Evolutionary conservation across 2,797 vertebrate genomes (phyloP).

Genomic region (Gymnoscopelus braueri): DNA sequence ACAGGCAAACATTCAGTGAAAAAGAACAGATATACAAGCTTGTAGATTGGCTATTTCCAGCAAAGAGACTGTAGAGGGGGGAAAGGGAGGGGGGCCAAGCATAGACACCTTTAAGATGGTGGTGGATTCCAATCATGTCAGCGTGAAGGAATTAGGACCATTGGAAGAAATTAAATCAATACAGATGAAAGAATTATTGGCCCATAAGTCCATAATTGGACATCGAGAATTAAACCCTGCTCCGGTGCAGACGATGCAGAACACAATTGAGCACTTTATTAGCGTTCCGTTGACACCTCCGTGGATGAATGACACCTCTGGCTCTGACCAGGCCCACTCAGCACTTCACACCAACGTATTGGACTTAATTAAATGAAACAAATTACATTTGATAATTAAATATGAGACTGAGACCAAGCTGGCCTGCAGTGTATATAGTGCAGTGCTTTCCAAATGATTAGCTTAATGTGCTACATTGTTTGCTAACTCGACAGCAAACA

Average conservation of each 20-base stretch:
- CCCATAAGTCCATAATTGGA: constrained; percentile 23
- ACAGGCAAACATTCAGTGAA: no score
- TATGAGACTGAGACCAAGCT: constrained; percentile 13
- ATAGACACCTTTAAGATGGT: no score
- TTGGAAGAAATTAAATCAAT: constrained; percentile 44
- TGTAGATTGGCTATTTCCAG: no score
- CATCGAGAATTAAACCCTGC: constrained; percentile 56
- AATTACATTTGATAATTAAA: constrained; percentile 45
- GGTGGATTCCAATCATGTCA: not conserved
- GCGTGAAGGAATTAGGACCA: constrained; percentile 49
- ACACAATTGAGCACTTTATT: constrained; percentile 55
- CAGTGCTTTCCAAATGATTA: no score
- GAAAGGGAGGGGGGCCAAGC: no score
- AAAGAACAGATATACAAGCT: no score
- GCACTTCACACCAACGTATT: constrained; percentile 5
- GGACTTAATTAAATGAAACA: constrained; percentile 51
- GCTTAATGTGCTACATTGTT: no score
- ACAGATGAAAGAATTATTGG: constrained; percentile 42
- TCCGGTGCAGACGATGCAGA: constrained; percentile 56
- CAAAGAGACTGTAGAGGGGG: no score
- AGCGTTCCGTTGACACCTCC: constrained; percentile 37
- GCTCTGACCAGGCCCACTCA: constrained; percentile 6
- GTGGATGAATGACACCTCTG: constrained; percentile 14
- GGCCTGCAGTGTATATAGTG: no score
- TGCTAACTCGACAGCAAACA: no score